Conservation (phyloP, 2,888 invertebrate genomes). For the Stramonita haemastoma region DNA sequence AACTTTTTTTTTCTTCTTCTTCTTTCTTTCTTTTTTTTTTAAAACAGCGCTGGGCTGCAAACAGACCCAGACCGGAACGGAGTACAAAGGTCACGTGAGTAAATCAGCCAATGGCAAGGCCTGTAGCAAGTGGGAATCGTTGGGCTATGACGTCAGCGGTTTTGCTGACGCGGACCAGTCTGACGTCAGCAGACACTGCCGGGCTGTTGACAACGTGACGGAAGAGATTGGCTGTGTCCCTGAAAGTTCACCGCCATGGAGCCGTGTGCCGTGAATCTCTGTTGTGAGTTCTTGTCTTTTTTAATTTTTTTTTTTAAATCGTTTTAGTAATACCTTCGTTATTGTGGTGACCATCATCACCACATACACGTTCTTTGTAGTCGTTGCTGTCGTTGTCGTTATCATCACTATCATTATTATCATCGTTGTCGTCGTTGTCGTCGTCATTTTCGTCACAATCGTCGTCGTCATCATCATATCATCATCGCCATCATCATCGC, state of each 20-base stretch:
- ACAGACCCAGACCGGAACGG: slow-evolving; percentile 15
- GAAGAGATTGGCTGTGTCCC: background rate
- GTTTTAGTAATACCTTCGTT: no score
- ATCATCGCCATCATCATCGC: no score
- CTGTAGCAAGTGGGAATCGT: background rate
- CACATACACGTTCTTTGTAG: no score
- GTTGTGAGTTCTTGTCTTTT: slow-evolving; percentile 2
- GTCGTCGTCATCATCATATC: no score
- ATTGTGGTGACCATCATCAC: no score
- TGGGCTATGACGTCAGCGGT: background rate
- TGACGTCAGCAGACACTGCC: slow-evolving; percentile 23
- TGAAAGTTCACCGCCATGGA: background rate
- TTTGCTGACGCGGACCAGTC: background rate
- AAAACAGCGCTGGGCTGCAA: slow-evolving; percentile 30
- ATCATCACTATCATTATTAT: no score
- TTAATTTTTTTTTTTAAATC: no score
- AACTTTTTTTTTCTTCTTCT: background rate
- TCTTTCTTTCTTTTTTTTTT: background rate
- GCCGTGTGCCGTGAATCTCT: background rate
- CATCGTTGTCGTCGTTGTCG: no score
- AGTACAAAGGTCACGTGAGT: slow-evolving; percentile 29
- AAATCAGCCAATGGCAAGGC: background rate
- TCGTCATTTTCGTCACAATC: no score
- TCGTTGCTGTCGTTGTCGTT: no score
- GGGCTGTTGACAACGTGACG: background rate